Evolutionary conservation across 2,888 invertebrate species (phyloP).

Genomic region (Agrochola lota): DNA sequence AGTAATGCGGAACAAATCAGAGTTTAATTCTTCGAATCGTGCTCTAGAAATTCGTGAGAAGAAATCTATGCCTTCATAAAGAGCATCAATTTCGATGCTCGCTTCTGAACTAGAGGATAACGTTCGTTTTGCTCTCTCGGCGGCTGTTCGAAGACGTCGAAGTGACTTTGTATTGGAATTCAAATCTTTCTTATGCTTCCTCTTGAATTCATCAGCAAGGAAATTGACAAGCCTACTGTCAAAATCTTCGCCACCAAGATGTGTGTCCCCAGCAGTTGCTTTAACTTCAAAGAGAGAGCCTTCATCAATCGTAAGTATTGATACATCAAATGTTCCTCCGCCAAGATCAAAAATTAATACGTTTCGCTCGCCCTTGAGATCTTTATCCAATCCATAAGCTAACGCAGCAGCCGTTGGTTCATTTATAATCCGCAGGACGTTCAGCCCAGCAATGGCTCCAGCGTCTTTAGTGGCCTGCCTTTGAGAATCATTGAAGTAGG

Average conservation of each 20-base stretch:
- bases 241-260: constrained; percentile 95
- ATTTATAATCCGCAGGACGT: constrained; percentile 95
- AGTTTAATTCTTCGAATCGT: constrained; percentile 94
- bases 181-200: constrained; percentile 93
- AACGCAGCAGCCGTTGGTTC: constrained; percentile 95
- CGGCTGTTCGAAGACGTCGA: constrained; percentile 93
- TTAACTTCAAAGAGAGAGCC: constrained; percentile 94
- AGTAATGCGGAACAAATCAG: constrained; percentile 93
- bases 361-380: constrained; percentile 91
- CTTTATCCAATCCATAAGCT: constrained; percentile 93
- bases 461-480: constrained; percentile 95
- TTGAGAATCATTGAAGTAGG: constrained; percentile 94
- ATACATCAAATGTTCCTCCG: constrained; percentile 95
- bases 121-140: constrained; percentile 94
- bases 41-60: constrained; percentile 93
- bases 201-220: constrained; percentile 93
- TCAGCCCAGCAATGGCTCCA: constrained; percentile 93
- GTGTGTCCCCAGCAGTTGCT: constrained; percentile 96
- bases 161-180: constrained; percentile 91
- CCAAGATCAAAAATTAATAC: constrained; percentile 92
- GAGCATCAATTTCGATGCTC: constrained; percentile 93
- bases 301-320: constrained; percentile 95
- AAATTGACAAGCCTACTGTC: constrained; percentile 92
- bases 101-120: constrained; percentile 94
- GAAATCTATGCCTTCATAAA: constrained; percentile 93